phyloP scores from a whole-genome alignment of 2,888 invertebrate species.

The Drosophila melanosoma region DNA sequence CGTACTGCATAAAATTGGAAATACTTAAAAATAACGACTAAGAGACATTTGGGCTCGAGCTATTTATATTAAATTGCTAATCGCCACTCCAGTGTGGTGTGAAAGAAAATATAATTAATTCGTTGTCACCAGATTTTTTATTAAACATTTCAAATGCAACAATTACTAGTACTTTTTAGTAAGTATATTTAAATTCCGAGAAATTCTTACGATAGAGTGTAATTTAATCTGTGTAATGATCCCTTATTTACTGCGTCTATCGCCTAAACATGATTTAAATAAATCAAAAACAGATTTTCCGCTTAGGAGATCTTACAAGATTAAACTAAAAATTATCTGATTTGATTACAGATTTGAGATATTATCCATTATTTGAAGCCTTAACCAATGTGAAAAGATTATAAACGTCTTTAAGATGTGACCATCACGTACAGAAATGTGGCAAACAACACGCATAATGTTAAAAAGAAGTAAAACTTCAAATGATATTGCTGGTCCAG shows the following conservation, averaged over 20 bases:
- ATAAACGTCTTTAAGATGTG: constrained; percentile 44
- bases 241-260: background rate
- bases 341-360: background rate
- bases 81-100: background rate
- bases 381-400: constrained; percentile 20
- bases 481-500: constrained; percentile 81
- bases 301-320: background rate
- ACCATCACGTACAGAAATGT: constrained; percentile 78
- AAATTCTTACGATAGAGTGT: background rate
- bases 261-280: background rate
- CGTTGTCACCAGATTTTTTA: constrained; percentile 12
- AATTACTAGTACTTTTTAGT: background rate
- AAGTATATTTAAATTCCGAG: background rate
- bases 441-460: constrained; percentile 60
- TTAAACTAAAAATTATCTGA: background rate
- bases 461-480: constrained; percentile 73
- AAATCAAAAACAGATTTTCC: background rate
- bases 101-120: background rate
- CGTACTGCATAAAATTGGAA: background rate
- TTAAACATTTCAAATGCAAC: constrained; percentile 15
- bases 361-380: background rate
- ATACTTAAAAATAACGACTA: background rate
- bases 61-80: background rate
- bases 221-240: background rate
- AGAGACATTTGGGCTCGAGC: background rate